phyloP scores from a whole-genome alignment of 2,797 vertebrate species.

The Limnodromus scolopaceus region DNA sequence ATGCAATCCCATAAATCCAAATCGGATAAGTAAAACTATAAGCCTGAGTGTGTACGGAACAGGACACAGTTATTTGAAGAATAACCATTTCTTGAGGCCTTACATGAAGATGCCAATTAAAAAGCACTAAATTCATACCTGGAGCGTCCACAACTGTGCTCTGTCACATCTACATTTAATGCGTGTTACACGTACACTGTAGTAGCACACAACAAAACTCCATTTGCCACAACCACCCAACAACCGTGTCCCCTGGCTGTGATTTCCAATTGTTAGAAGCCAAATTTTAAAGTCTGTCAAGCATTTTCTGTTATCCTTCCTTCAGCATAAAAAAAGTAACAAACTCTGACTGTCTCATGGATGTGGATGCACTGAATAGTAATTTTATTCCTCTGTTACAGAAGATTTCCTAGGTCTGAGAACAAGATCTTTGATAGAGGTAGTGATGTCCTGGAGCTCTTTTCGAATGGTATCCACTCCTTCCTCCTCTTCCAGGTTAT shows the following conservation, averaged over 20 bases:
- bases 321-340: not conserved
- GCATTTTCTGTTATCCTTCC: not conserved
- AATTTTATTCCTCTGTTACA: constrained; percentile 84
- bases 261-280: not conserved
- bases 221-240: not conserved
- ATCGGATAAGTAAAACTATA: constrained; percentile 12
- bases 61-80: not conserved
- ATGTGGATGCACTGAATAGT: not conserved
- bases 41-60: not conserved
- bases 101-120: not conserved
- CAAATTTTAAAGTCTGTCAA: not conserved
- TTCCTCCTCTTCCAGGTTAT: constrained; percentile 74
- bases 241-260: not conserved
- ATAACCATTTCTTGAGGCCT: not conserved
- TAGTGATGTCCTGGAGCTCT: constrained; percentile 84
- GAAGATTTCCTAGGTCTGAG: constrained; percentile 86
- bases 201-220: not conserved
- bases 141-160: not conserved
- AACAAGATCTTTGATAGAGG: constrained; percentile 88
- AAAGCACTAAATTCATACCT: not conserved
- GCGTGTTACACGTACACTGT: not conserved
- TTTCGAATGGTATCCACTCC: constrained; percentile 73
- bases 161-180: not conserved
- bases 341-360: not conserved
- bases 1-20: not conserved